Conservation (phyloP, 2,797 vertebrate genomes). For the Saxicola maurus region DNA sequence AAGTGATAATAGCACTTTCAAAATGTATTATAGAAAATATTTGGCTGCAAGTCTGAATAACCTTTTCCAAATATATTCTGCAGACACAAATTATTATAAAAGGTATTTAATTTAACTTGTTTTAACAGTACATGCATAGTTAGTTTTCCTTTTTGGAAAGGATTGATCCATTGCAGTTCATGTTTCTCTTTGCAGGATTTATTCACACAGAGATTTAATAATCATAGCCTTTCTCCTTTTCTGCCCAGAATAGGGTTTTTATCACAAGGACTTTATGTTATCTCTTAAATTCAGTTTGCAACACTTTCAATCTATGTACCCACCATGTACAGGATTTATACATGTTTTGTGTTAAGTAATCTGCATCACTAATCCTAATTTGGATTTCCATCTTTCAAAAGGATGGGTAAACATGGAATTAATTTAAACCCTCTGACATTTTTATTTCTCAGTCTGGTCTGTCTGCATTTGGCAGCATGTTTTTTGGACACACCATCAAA, state of each 20-base stretch:
- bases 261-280: background rate
- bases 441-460: background rate
- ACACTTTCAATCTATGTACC: background rate
- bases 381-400: slow-evolving; percentile 49
- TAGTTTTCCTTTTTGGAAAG: background rate
- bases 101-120: slow-evolving; percentile 3
- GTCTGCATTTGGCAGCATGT: background rate
- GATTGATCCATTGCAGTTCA: background rate
- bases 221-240: background rate
- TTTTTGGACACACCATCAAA: background rate
- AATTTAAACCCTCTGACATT: slow-evolving; percentile 7
- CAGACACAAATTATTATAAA: background rate
- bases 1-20: background rate
- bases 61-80: background rate
- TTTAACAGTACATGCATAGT: background rate
- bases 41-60: slow-evolving; percentile 5
- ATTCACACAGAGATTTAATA: background rate
- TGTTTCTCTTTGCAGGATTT: background rate
- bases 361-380: slow-evolving; percentile 47
- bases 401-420: background rate
- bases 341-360: background rate
- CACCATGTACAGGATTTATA: background rate
- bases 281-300: slow-evolving; percentile 30
- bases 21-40: background rate
- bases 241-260: background rate